A percentile compares a stretch with the other conserved stretches of the same genome.
Evolutionary conservation across 2,113 vertebrate genomes (phyloP).

Genomic region (Chinchilla lanigera): DNA sequence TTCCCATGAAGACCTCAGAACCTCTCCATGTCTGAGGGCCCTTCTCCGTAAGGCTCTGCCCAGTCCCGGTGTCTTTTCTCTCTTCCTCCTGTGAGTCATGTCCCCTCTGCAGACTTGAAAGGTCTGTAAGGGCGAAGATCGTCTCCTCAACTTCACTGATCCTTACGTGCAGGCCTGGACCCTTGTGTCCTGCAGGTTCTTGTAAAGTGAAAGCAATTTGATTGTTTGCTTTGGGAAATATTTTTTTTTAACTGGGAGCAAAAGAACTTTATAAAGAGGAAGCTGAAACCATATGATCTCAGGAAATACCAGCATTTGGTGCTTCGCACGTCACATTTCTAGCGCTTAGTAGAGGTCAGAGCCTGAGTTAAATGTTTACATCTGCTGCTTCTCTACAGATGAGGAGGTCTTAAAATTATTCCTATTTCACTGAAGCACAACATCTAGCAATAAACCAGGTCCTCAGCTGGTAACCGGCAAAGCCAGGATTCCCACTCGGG

Average conservation of each 20-base stretch:
- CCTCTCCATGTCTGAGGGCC: not conserved
- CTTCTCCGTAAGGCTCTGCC: not conserved
- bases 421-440: not conserved
- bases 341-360: not conserved
- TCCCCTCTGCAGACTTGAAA: not conserved
- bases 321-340: not conserved
- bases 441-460: not conserved
- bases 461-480: not conserved
- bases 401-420: not conserved
- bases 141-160: not conserved
- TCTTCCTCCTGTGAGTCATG: not conserved
- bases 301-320: not conserved
- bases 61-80: not conserved
- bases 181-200: not conserved
- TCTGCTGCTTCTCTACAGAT: not conserved
- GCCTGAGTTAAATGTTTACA: not conserved
- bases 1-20: not conserved
- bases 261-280: not conserved
- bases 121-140: not conserved
- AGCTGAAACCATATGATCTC: not conserved
- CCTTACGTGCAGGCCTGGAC: rapidly evolving
- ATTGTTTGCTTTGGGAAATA: not conserved
- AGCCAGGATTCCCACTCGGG: not conserved
- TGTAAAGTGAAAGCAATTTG: not conserved
- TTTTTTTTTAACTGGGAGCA: not conserved